Evolutionary conservation across 2,797 vertebrate species (phyloP).

Genomic region (Hybognathus amarus): DNA sequence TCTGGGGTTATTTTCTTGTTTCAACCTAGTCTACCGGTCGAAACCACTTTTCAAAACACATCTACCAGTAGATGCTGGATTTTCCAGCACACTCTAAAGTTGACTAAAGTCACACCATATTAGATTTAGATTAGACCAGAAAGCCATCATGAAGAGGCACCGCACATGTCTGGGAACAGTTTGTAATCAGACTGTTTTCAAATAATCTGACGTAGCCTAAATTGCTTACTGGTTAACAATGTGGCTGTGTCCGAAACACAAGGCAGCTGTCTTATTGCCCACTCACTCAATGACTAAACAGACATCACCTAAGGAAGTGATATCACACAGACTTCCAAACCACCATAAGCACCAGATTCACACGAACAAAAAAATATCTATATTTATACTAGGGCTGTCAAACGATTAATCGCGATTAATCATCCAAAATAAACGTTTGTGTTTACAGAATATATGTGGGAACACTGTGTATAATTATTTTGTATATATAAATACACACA

Average conservation of each 20-base stretch:
- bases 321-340: background rate
- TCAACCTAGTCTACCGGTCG: background rate
- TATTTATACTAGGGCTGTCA: no score
- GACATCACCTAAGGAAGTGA: background rate
- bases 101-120: constrained; percentile 41
- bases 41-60: background rate
- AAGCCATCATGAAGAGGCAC: constrained; percentile 42
- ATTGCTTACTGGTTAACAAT: background rate
- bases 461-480: no score
- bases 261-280: background rate
- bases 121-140: background rate
- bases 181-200: background rate
- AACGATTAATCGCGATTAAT: no score
- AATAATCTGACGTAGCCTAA: background rate
- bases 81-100: background rate
- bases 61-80: background rate
- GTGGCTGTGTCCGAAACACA: constrained; percentile 21
- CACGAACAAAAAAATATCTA: background rate
- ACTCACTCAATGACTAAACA: background rate
- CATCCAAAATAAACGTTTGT: no score
- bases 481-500: no score
- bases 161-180: constrained; percentile 49
- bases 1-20: background rate
- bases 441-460: no score
- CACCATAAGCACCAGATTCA: background rate